Evolutionary conservation across 2,797 vertebrate species (phyloP).

Genomic region (Neosilurus mollespiculum): DNA sequence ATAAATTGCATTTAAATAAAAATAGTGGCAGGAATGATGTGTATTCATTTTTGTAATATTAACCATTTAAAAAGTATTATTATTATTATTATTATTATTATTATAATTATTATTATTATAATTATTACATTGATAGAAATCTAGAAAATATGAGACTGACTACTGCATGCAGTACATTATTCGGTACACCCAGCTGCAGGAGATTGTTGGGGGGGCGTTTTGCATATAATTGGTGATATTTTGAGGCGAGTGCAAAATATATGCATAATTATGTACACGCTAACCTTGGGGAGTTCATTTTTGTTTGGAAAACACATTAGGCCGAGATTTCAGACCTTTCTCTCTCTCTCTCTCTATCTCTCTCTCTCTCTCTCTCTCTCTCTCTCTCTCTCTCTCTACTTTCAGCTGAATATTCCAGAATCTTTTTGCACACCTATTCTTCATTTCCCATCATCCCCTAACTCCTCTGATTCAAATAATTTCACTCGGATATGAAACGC

Average conservation of each 20-base stretch:
- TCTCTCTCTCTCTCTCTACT: not conserved
- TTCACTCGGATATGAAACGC: not conserved
- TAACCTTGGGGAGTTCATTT: not conserved
- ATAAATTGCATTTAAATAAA: too few species aligned
- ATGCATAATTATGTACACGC: not conserved
- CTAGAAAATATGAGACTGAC: too few species aligned
- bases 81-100: too few species aligned
- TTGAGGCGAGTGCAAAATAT: slow-evolving; percentile 5
- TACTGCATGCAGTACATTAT: too few species aligned
- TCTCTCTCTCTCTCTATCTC: not conserved
- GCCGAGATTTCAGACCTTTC: not conserved
- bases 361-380: too few species aligned
- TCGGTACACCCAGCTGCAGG: not conserved
- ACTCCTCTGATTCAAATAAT: not conserved
- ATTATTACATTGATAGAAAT: too few species aligned
- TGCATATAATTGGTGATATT: slow-evolving; percentile 19
- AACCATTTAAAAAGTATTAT: too few species aligned
- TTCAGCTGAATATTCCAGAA: not conserved
- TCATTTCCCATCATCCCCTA: not conserved
- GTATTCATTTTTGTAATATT: too few species aligned
- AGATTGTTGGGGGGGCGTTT: not conserved
- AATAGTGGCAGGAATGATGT: too few species aligned
- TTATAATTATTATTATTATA: too few species aligned
- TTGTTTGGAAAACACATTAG: not conserved
- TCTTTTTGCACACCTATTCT: not conserved